Base-by-base conservation (phyloP, 2,888 invertebrate genomes). In the Diogma glabrata region DNA sequence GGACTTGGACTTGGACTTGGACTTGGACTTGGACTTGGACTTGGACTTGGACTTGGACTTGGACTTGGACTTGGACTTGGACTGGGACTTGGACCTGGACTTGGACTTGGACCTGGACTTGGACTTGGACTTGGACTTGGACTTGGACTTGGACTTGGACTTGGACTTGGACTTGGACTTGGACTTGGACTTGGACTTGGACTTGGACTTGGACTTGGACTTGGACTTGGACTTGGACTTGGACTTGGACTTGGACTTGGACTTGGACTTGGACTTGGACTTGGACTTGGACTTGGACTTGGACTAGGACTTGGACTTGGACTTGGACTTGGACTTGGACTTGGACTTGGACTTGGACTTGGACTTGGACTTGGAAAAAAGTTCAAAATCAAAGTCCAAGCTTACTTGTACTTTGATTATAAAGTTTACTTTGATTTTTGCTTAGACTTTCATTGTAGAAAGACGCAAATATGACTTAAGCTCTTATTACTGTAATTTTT, bases 341-440 rank as follows among this genome's bases (percentile, higher is more conserved):
- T 51, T 51, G 46, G 24, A 51, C 46, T 46, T 51, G 46, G n/a
- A 47, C 46, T 46, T 51, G 33, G 16, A 47, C 26, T 51, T 46
- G 46, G 9, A 51, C n/a, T n/a, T n/a, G n/a, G n/a, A n/a, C n/a
- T n/a, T n/a, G n/a, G n/a, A n/a, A n/a, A n/a, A n/a, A n/a, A n/a
- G n/a, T n/a, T n/a, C n/a, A n/a, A n/a, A n/a, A n/a, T n/a, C n/a
- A n/a, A n/a, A n/a, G n/a, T n/a, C n/a, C n/a, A n/a, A n/a, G n/a
- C n/a, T n/a, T n/a, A n/a, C n/a, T n/a, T n/a, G n/a, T n/a, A n/a
- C n/a, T n/a, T n/a, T n/a, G n/a, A n/a, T n/a, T n/a, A n/a, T n/a
- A n/a, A n/a, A n/a, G n/a, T n/a, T n/a, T n/a, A n/a, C n/a, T n/a
- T n/a, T n/a, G n/a, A n/a, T n/a, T n/a, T n/a, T n/a, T n/a, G n/a